phyloP scores from a whole-genome alignment of 2,113 vertebrate species.

The Phycodurus eques region DNA sequence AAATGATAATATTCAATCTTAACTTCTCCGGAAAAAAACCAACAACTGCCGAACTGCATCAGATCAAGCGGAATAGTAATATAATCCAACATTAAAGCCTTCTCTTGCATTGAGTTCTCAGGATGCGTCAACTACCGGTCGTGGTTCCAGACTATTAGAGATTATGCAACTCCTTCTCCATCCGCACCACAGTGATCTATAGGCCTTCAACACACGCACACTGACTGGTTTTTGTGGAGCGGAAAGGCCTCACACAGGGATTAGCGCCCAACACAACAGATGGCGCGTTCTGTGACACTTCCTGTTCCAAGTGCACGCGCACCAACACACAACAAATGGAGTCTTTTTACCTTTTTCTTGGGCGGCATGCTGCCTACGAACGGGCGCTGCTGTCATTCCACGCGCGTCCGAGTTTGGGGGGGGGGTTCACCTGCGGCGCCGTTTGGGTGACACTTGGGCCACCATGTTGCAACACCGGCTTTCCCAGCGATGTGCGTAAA shows the following conservation, averaged over 20 bases:
- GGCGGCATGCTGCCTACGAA: constrained; percentile 66
- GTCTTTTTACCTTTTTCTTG: constrained; percentile 75
- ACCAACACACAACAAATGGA: not conserved
- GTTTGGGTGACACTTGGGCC: not conserved
- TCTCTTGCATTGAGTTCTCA: not conserved
- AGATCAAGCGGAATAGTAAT: not conserved
- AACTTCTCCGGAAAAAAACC: not conserved
- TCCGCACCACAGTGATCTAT: constrained; percentile 20
- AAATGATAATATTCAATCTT: not conserved
- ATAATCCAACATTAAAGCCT: not conserved
- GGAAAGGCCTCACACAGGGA: constrained; percentile 67
- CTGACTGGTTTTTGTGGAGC: constrained; percentile 39
- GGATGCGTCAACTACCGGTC: not conserved
- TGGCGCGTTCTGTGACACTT: constrained; percentile 61
- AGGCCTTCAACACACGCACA: not conserved
- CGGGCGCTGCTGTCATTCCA: constrained; percentile 33
- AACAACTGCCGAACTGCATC: not conserved
- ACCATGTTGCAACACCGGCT: not conserved
- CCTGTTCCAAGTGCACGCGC: constrained; percentile 29
- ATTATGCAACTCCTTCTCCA: not conserved
- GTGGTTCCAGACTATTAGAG: not conserved
- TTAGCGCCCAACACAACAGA: constrained; percentile 73
- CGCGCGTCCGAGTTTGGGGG: constrained; percentile 25
- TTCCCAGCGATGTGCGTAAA: not conserved
- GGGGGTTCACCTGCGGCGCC: constrained; percentile 37